Base-by-base conservation (phyloP, 2,888 invertebrate genomes). In the Napeogenes sylphis region DNA sequence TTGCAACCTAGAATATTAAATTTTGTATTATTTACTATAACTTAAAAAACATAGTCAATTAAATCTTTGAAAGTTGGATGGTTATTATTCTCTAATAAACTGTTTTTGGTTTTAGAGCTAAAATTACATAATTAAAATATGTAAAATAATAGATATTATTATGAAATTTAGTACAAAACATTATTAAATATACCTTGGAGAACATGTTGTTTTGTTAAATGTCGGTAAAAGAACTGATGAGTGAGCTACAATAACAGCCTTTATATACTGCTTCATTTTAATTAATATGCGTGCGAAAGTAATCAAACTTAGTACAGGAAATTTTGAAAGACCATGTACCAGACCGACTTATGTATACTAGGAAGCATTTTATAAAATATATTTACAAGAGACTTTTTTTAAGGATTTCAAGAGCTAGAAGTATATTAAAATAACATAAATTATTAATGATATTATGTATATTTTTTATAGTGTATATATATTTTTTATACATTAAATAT, bases 181-280 rank as follows among this genome's bases (percentile, higher is more conserved):
- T 21, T 21, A 21, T 14, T 35, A 33, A n/a, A 30, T 56, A 70
- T 65, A 72, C 72, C 72, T 72, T 72, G 56, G 71, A 72, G 67
- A 71, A 71, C 72, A 72, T 72, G 66, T 65, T 71, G 65, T 64
- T 63, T 64, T 67, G 69, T 68, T 69, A 66, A 65, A 55, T 66
- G 70, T 68, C 66, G 65, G 59, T 68, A 55, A 58, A 65, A 69
- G 66, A 68, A 72, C 73, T 73, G 71, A 72, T 70, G 64, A 61
- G 58, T 63, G 58, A 59, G 58, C 58, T 66, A 64, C 64, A 68
- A 67, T 65, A 62, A 53, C 59, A 54, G 67, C 57, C 67, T 68
- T 71, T 71, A 68, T 73, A 72, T 73, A 73, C 64, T 56, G 66
- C 59, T 67, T 64, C 62, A 5, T 35, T 67, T 70, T 71, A 55